phyloP scores from a whole-genome alignment of 2,797 vertebrate species.

The Crenichthys baileyi region DNA sequence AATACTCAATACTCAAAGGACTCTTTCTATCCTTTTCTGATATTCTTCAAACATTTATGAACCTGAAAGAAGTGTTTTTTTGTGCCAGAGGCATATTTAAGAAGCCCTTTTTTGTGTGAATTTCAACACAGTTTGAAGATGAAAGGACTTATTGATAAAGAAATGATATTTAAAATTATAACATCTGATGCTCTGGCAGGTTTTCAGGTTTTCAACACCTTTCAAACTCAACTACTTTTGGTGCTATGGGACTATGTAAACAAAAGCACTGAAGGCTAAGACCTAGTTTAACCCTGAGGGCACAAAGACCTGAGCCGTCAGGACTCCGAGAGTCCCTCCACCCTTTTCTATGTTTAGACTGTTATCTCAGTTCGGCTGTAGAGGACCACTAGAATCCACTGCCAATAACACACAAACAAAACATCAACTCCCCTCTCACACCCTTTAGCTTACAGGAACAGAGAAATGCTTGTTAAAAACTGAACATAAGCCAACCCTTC shows the following conservation, averaged over 20 bases:
- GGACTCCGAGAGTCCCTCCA: constrained; percentile 30
- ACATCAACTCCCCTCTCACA: constrained; percentile 53
- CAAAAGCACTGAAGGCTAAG: constrained; percentile 24
- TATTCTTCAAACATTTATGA: too few species aligned
- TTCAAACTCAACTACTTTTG: not conserved
- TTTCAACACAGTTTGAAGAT: too few species aligned
- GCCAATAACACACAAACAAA: constrained; percentile 60
- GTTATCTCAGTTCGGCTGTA: constrained; percentile 64
- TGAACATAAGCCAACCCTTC: constrained; percentile 49
- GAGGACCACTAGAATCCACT: constrained; percentile 61
- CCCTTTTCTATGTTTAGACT: constrained; percentile 69
- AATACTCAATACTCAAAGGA: too few species aligned
- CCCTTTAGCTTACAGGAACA: constrained; percentile 65
- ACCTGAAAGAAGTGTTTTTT: too few species aligned
- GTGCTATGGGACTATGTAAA: not conserved
- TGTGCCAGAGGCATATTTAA: too few species aligned
- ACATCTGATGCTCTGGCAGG: too few species aligned
- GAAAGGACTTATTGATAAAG: too few species aligned
- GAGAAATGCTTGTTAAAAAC: constrained; percentile 66
- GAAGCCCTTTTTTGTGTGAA: too few species aligned
- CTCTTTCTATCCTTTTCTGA: too few species aligned
- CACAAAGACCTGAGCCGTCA: constrained; percentile 33
- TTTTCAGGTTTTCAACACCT: too few species aligned
- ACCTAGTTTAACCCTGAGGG: constrained; percentile 25
- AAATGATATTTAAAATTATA: too few species aligned